Evolutionary conservation across 2,888 invertebrate genomes (phyloP).

Genomic region (Stenolophus ochropezus): DNA sequence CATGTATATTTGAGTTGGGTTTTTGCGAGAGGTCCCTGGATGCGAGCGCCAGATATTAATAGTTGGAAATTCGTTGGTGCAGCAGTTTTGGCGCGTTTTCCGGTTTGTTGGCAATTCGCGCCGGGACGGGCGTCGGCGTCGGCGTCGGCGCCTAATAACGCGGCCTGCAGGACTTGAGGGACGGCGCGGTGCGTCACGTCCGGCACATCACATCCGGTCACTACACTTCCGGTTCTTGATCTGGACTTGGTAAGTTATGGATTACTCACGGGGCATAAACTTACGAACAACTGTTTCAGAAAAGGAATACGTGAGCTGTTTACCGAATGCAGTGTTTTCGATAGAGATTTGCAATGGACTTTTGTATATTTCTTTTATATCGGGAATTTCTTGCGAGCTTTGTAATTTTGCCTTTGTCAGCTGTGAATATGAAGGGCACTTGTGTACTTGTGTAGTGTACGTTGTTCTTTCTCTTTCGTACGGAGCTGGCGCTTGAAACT

Average conservation of each 20-base stretch:
- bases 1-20: slow-evolving; percentile 15
- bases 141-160: slow-evolving; percentile 33
- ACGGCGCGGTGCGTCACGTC: slow-evolving; percentile 40
- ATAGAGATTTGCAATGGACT: slow-evolving; percentile 43
- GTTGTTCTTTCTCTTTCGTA: background rate
- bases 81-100: slow-evolving; percentile 23
- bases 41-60: background rate
- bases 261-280: slow-evolving; percentile 57
- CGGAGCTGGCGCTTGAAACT: background rate
- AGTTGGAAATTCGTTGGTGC: slow-evolving; percentile 35
- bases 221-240: slow-evolving; percentile 56
- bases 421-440: slow-evolving; percentile 56
- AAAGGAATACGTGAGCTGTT: slow-evolving; percentile 55
- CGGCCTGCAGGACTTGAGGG: background rate
- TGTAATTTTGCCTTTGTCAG: slow-evolving; percentile 58
- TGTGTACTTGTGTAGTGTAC: slow-evolving; percentile 16
- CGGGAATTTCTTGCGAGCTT: slow-evolving; percentile 15
- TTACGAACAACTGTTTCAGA: slow-evolving; percentile 56
- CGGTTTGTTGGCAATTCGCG: slow-evolving; percentile 42
- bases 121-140: background rate
- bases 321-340: slow-evolving; percentile 43
- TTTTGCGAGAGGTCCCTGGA: background rate
- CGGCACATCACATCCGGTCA: slow-evolving; percentile 58
- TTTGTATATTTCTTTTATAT: slow-evolving; percentile 50
- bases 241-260: slow-evolving; percentile 56